phyloP scores from a whole-genome alignment of 2,797 vertebrate genomes.

The Miichthys miiuy region DNA sequence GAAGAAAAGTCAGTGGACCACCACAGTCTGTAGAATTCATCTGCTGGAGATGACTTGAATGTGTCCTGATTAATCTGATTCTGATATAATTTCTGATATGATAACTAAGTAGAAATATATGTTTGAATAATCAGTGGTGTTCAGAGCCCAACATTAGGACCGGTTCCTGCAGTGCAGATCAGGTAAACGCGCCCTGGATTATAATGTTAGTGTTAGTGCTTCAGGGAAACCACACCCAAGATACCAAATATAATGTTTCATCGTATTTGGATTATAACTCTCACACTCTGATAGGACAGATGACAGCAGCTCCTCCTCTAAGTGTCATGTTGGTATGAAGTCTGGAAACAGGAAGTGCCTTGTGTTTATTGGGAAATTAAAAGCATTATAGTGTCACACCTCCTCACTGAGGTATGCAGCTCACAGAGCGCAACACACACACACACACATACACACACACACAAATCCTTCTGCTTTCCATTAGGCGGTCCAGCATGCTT shows the following conservation, averaged over 20 bases:
- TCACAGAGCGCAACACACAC: slow-evolving; percentile 43
- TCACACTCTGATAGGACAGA: slow-evolving; percentile 2
- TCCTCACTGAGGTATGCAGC: slow-evolving; percentile 75
- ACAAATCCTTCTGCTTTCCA: slow-evolving; percentile 60
- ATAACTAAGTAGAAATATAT: no score
- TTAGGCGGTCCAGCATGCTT: slow-evolving; percentile 70
- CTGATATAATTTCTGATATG: no score
- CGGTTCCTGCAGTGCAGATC: neutral
- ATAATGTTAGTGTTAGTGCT: neutral
- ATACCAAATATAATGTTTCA: neutral
- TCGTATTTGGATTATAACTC: neutral
- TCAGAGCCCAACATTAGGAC: no score
- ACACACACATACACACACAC: slow-evolving; percentile 42
- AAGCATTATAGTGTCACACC: slow-evolving; percentile 78
- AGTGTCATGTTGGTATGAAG: slow-evolving; percentile 58
- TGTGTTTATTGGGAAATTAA: slow-evolving; percentile 79
- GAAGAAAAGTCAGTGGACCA: neutral
- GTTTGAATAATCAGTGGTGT: no score
- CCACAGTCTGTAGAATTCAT: neutral
- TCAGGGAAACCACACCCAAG: neutral
- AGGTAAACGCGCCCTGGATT: neutral
- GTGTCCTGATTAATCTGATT: no score
- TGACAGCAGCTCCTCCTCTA: slow-evolving; percentile 15
- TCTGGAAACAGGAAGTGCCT: slow-evolving; percentile 76
- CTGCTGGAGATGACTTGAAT: neutral